A percentile compares a stretch with the other conserved stretches of the same genome.
Evolutionary conservation across 2,797 vertebrate species (phyloP).

Genomic region (Pseudochromis fuscus): DNA sequence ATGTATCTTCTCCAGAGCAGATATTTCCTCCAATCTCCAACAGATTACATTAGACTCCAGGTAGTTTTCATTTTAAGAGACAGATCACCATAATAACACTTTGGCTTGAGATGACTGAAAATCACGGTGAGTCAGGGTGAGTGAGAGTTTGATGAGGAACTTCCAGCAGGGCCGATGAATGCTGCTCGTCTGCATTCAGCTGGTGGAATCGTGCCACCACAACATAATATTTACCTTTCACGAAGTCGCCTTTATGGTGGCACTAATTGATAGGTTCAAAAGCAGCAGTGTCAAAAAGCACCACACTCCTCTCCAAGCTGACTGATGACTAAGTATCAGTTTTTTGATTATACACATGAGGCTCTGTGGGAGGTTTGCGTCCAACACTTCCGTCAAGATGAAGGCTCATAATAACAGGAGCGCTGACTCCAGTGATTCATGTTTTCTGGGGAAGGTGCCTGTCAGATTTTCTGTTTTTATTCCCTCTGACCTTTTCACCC

Average conservation of each 20-base stretch:
- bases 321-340: slow-evolving; percentile 26
- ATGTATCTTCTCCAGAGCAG: neutral
- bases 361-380: slow-evolving; percentile 26
- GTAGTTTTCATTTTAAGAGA: neutral
- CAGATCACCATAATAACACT: slow-evolving; percentile 8
- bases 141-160: too few species aligned
- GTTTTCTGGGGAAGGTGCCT: slow-evolving; percentile 46
- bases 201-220: neutral
- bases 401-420: slow-evolving; percentile 26
- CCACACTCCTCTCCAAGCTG: neutral
- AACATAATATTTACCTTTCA: slow-evolving; percentile 16
- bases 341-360: slow-evolving; percentile 12
- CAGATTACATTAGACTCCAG: too few species aligned
- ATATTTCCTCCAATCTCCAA: neutral
- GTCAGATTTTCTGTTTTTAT: slow-evolving; percentile 32
- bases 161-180: too few species aligned
- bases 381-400: slow-evolving; percentile 18
- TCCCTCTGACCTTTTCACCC: slow-evolving; percentile 52
- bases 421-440: slow-evolving; percentile 47
- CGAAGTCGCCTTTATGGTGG: neutral
- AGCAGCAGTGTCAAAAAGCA: neutral
- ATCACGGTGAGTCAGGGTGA: too few species aligned
- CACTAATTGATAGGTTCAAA: neutral
- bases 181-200: too few species aligned
- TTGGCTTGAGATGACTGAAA: too few species aligned